Conservation (phyloP, 2,797 vertebrate species). For the Sebastes elongatus region DNA sequence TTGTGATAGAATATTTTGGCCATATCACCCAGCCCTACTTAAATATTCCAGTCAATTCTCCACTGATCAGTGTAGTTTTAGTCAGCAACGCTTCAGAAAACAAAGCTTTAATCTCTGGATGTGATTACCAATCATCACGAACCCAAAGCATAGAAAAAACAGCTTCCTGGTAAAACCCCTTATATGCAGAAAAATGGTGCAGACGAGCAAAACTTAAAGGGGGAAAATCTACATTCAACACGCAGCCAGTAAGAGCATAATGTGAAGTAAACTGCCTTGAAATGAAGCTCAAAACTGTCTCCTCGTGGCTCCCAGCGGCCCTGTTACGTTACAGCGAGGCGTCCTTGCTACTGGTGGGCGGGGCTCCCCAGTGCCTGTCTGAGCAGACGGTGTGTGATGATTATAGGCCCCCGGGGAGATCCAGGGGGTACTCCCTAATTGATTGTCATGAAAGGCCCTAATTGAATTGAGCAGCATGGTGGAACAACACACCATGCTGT, state of each 20-base stretch:
- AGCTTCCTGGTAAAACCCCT: neutral
- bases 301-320: conserved; percentile 38
- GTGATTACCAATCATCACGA: neutral
- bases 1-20: no score
- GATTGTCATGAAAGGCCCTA: conserved; percentile 80
- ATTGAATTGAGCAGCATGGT: conserved; percentile 75
- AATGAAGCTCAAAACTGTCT: conserved; percentile 29
- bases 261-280: conserved; percentile 33
- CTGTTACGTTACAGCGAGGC: conserved; percentile 15
- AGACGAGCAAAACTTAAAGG: conserved; percentile 5
- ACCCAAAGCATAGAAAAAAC: neutral
- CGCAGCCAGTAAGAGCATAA: conserved; percentile 22
- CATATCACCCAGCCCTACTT: neutral
- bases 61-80: neutral
- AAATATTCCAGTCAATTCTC: neutral
- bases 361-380: conserved; percentile 43
- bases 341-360: conserved; percentile 22
- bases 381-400: conserved; percentile 78
- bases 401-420: conserved; percentile 83
- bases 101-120: neutral
- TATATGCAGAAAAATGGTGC: neutral
- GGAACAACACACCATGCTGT: conserved; percentile 50
- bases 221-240: conserved; percentile 51
- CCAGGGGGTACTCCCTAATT: conserved; percentile 80
- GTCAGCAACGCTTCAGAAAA: neutral